A percentile compares a stretch with the other conserved stretches of the same genome.
phyloP scores from a whole-genome alignment of 2,888 invertebrate genomes.

The Eristalis tenax region DNA sequence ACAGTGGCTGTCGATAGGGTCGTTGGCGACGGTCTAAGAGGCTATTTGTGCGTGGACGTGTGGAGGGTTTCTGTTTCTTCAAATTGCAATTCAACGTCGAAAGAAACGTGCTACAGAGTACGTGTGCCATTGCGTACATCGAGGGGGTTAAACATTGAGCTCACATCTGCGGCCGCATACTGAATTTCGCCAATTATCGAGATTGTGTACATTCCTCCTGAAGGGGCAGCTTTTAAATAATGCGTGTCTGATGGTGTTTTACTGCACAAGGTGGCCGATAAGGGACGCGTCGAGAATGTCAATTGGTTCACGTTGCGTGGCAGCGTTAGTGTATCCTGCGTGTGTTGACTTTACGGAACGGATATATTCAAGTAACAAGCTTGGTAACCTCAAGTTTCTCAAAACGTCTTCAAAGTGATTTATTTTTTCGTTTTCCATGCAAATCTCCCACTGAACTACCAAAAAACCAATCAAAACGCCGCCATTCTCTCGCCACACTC shows the following conservation, averaged over 20 bases:
- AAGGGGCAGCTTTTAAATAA: background rate
- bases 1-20: slow-evolving; percentile 1
- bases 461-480: background rate
- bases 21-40: background rate
- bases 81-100: background rate
- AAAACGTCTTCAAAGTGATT: background rate
- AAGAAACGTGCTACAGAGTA: too few relatives aligned
- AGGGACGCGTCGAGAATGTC: background rate
- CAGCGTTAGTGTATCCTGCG: too few relatives aligned
- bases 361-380: too few relatives aligned
- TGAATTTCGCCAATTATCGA: background rate
- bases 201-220: background rate
- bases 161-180: background rate
- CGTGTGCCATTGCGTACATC: background rate
- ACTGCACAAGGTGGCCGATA: background rate
- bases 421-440: background rate
- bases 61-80: background rate
- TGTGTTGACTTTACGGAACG: too few relatives aligned
- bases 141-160: background rate
- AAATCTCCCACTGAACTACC: background rate
- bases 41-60: background rate
- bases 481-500: background rate
- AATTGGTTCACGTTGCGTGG: background rate
- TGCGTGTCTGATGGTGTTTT: background rate
- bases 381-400: too few relatives aligned